A percentile compares a stretch with the other conserved stretches of the same genome.
Conservation (phyloP, 2,888 invertebrate species). For the Drosophila macrospina region DNA sequence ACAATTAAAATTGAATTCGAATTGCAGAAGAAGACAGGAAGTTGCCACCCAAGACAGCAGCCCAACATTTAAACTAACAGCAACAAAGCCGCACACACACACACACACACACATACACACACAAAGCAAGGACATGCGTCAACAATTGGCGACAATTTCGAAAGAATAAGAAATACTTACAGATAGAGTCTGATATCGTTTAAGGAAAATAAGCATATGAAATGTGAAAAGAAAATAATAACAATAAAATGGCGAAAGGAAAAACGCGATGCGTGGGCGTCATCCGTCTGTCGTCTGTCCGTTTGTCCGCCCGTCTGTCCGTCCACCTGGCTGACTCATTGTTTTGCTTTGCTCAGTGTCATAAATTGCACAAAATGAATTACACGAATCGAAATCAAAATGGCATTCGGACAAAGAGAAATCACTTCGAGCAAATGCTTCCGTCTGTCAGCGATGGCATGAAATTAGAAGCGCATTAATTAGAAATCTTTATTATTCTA, state of each 20-base stretch:
- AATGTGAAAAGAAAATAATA: not conserved
- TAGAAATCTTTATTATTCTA: conserved; percentile 75
- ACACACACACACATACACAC: not conserved
- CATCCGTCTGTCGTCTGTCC: not conserved
- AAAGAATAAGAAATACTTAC: conserved; percentile 9
- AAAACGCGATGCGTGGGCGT: conserved; percentile 55
- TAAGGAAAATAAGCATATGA: conserved; percentile 11
- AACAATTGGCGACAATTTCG: conserved; percentile 30
- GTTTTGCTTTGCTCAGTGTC: conserved; percentile 51
- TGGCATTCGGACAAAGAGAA: conserved; percentile 64
- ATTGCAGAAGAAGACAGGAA: conserved; percentile 39
- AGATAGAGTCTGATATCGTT: conserved; percentile 2
- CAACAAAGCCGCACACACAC: conserved; percentile 30
- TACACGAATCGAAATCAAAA: conserved; percentile 70
- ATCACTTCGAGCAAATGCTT: conserved; percentile 54
- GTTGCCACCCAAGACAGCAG: conserved; percentile 42
- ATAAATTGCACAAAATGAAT: conserved; percentile 71
- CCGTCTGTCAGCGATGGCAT: conserved; percentile 67
- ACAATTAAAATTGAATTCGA: conserved; percentile 53
- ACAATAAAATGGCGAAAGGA: conserved; percentile 17
- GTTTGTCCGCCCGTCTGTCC: not conserved
- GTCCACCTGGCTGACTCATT: conserved; percentile 62
- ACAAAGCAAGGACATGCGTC: conserved; percentile 61
- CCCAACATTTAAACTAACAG: not conserved
- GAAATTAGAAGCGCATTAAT: conserved; percentile 82